Evolutionary conservation across 2,113 vertebrate species (phyloP).

Genomic region (Typhlomys cinereus): DNA sequence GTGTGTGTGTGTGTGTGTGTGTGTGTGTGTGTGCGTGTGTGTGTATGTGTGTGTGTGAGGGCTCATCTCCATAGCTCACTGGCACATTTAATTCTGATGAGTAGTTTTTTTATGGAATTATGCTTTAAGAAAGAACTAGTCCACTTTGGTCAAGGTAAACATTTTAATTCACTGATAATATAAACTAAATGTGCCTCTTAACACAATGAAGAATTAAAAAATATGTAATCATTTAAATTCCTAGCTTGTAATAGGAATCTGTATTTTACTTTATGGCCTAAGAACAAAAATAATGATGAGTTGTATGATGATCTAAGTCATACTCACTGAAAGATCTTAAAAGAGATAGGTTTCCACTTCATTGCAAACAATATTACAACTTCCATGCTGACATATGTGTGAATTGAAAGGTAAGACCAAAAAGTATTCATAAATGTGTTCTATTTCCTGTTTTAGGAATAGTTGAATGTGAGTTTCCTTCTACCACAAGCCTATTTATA

Average conservation of each 20-base stretch:
- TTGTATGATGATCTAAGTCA: constrained; percentile 38
- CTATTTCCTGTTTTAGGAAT: neutral
- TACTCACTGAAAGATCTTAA: constrained; percentile 43
- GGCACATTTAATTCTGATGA: neutral
- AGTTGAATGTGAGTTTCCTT: neutral
- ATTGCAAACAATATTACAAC: neutral
- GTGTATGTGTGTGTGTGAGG: neutral
- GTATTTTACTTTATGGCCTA: neutral
- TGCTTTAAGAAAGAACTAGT: neutral
- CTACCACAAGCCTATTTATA: neutral
- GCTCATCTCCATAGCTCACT: constrained; percentile 1
- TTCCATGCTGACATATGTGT: constrained; percentile 9
- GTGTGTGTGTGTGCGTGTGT: too few species aligned
- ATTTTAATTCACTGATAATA: neutral
- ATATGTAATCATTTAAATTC: neutral
- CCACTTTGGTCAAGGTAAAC: neutral
- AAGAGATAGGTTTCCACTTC: neutral
- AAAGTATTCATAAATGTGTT: neutral
- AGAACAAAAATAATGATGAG: constrained; percentile 5
- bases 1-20: too few species aligned
- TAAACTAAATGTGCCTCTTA: neutral
- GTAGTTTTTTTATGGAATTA: neutral
- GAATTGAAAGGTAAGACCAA: constrained; percentile 24
- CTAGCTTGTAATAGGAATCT: neutral
- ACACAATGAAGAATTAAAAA: constrained; percentile 20